phyloP scores from a whole-genome alignment of 2,113 vertebrate species.

The Marcusenius ussheri region DNA sequence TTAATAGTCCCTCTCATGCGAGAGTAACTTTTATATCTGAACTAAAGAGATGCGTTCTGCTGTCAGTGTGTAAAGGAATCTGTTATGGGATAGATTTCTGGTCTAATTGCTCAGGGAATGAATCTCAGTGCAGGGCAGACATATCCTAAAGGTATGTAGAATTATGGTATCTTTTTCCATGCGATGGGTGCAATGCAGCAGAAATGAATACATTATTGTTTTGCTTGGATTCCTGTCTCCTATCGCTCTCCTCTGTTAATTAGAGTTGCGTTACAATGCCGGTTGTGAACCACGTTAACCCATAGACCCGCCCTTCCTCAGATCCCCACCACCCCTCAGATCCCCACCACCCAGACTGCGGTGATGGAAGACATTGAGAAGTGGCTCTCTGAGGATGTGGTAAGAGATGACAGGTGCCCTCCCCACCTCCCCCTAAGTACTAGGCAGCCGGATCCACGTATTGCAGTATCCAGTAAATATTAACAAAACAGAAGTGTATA shows the following conservation, averaged over 20 bases:
- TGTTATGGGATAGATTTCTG: background rate
- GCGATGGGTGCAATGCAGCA: background rate
- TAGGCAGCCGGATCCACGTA: background rate
- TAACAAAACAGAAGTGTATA: background rate
- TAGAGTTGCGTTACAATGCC: background rate
- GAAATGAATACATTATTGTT: background rate
- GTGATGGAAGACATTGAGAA: constrained; percentile 51
- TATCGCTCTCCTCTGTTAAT: background rate
- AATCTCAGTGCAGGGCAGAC: background rate
- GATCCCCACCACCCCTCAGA: constrained; percentile 40
- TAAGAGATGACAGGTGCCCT: constrained; percentile 30
- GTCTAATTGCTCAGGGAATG: background rate
- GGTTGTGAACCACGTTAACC: background rate
- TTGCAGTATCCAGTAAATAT: background rate
- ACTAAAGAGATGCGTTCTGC: background rate
- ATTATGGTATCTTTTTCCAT: background rate
- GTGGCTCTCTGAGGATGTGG: constrained; percentile 52
- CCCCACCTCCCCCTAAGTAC: background rate
- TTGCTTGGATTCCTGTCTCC: background rate
- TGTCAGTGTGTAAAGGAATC: background rate
- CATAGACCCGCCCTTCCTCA: constrained; percentile 25
- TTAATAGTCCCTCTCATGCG: background rate
- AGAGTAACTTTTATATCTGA: background rate
- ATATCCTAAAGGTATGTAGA: background rate
- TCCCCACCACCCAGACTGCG: constrained; percentile 32